Evolutionary conservation across 2,113 vertebrate genomes (phyloP).

Genomic region (Agelaius tricolor): DNA sequence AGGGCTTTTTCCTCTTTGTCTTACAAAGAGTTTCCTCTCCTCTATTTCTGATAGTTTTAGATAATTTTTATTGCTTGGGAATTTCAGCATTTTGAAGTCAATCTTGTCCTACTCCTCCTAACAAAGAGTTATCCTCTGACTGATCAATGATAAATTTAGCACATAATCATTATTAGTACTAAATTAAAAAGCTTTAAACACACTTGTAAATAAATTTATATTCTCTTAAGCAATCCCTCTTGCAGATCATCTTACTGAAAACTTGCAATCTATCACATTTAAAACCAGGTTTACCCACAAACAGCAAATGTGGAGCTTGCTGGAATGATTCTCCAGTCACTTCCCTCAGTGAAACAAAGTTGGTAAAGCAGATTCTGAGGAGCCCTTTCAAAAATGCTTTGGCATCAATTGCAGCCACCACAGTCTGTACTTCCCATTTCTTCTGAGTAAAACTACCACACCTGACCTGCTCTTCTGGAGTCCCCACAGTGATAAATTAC

Average conservation of each 20-base stretch:
- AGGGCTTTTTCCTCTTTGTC: not conserved
- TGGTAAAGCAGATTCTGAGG: not conserved
- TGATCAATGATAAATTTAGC: not conserved
- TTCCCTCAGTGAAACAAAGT: not conserved
- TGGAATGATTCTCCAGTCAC: not conserved
- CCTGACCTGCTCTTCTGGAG: not conserved
- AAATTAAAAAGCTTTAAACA: not conserved
- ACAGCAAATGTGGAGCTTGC: not conserved
- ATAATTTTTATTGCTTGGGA: not conserved
- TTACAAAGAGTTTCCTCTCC: not conserved
- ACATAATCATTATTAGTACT: not conserved
- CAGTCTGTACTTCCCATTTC: not conserved
- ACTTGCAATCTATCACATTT: not conserved
- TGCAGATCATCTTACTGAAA: not conserved
- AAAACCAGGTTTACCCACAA: not conserved
- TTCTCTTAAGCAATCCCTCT: not conserved
- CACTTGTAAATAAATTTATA: not conserved
- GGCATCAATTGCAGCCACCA: not conserved
- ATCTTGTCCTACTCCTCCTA: not conserved
- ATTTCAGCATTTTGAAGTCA: not conserved
- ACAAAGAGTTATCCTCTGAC: not conserved
- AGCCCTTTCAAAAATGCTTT: constrained; percentile 26
- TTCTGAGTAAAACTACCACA: not conserved
- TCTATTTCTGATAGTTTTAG: not conserved
- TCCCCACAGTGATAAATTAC: not conserved